phyloP scores from a whole-genome alignment of 2,888 invertebrate species.

The Metallyticus violacea region DNA sequence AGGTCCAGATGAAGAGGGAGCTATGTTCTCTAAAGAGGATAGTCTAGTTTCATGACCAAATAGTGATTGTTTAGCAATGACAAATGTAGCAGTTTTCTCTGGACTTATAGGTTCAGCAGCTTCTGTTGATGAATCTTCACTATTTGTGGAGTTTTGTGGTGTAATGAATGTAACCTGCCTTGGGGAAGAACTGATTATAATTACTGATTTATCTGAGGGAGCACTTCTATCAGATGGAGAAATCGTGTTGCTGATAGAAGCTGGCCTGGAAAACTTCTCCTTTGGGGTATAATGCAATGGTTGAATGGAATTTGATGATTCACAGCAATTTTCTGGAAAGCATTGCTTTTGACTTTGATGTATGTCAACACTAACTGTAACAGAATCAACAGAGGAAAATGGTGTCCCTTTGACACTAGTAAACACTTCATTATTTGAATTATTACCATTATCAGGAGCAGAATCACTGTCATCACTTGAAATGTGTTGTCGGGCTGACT shows the following conservation, averaged over 20 bases:
- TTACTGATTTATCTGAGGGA: not conserved
- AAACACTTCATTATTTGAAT: slow-evolving; percentile 27
- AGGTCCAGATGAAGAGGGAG: not conserved
- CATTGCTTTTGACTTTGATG: slow-evolving; percentile 2
- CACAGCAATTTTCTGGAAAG: not conserved
- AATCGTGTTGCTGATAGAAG: not conserved
- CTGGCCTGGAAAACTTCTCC: not conserved
- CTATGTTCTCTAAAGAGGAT: not conserved
- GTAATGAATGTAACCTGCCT: slow-evolving; percentile 23
- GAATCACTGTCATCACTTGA: slow-evolving; percentile 21
- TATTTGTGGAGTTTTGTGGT: slow-evolving; percentile 18
- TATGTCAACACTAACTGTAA: slow-evolving; percentile 27
- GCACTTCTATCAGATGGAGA: not conserved
- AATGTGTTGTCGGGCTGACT: slow-evolving; percentile 28
- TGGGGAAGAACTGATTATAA: slow-evolving; percentile 22
- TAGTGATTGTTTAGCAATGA: not conserved
- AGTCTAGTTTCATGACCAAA: not conserved
- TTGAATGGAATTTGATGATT: not conserved
- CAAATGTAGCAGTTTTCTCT: not conserved
- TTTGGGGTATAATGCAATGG: not conserved
- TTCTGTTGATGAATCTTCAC: not conserved
- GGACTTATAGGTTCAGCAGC: not conserved
- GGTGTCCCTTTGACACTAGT: slow-evolving; percentile 29
- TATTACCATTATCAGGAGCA: slow-evolving; percentile 16
- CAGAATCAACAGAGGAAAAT: slow-evolving; percentile 29